Conservation (phyloP, 2,113 vertebrate genomes). For the Apistogramma diplotaenia region DNA sequence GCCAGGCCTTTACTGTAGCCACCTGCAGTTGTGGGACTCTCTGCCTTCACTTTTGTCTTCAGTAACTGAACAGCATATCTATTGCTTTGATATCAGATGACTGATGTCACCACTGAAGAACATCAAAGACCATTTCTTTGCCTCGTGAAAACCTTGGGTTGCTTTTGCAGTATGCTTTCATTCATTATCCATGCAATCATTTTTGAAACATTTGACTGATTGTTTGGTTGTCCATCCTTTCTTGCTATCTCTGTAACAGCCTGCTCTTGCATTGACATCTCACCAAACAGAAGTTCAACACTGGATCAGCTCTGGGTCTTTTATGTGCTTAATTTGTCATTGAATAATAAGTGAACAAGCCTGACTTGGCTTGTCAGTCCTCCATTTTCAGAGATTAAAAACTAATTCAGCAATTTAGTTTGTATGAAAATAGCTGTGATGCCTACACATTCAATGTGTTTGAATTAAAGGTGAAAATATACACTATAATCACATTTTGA, state of each 20-base stretch:
- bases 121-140: not conserved
- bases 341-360: not conserved
- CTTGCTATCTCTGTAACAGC: too few relatives aligned
- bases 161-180: not conserved
- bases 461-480: too few relatives aligned
- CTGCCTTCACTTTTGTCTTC: not conserved
- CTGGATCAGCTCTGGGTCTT: not conserved
- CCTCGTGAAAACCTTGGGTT: not conserved
- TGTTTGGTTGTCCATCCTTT: too few relatives aligned
- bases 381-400: too few relatives aligned
- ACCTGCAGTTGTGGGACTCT: rapidly evolving
- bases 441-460: too few relatives aligned
- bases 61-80: not conserved
- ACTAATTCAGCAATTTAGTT: too few relatives aligned
- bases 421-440: too few relatives aligned
- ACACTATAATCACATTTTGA: too few relatives aligned
- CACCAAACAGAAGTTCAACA: not conserved
- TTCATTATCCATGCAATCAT: not conserved
- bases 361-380: not conserved
- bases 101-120: not conserved
- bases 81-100: not conserved
- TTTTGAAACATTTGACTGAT: not conserved
- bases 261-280: not conserved
- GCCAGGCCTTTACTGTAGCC: not conserved
- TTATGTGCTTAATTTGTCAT: not conserved